Evolutionary conservation across 2,888 invertebrate genomes (phyloP).

Genomic region (Pseudococcus jackbeardsleyi): DNA sequence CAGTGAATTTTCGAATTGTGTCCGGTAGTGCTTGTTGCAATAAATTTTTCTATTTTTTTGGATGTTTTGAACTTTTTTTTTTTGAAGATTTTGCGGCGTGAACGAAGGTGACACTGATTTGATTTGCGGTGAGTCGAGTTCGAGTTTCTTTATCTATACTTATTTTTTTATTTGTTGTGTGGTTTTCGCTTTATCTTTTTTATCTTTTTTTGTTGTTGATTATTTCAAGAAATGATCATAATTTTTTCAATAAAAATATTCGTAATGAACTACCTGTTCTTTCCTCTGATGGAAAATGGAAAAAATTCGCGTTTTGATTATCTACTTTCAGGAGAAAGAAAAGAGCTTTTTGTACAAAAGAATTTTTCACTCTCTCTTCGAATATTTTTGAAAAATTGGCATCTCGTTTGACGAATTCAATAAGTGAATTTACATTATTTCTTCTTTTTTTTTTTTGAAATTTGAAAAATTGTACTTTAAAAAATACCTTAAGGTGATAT

Average conservation of each 20-base stretch:
- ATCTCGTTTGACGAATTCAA: no score
- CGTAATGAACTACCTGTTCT: no score
- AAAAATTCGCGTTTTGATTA: no score
- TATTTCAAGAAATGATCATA: background rate
- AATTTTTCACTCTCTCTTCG: background rate
- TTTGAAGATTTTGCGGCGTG: background rate
- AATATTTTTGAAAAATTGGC: background rate
- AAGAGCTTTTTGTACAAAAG: no score
- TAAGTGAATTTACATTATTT: no score
- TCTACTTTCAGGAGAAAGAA: no score
- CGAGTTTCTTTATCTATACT: background rate
- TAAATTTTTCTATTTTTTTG: background rate
- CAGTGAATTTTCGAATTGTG: background rate
- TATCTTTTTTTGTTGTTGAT: conserved; percentile 1
- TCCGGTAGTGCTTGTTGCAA: background rate
- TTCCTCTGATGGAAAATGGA: no score
- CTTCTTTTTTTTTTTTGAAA: no score
- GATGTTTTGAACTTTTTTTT: background rate
- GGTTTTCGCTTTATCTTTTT: background rate
- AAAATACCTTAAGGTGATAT: no score
- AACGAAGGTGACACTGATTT: background rate
- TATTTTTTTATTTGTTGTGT: background rate
- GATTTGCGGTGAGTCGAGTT: background rate
- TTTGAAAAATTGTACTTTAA: no score
- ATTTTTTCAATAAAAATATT: background rate